phyloP scores from a whole-genome alignment of 23 tunicate genomes.

The Aplidium turbinatum region DNA sequence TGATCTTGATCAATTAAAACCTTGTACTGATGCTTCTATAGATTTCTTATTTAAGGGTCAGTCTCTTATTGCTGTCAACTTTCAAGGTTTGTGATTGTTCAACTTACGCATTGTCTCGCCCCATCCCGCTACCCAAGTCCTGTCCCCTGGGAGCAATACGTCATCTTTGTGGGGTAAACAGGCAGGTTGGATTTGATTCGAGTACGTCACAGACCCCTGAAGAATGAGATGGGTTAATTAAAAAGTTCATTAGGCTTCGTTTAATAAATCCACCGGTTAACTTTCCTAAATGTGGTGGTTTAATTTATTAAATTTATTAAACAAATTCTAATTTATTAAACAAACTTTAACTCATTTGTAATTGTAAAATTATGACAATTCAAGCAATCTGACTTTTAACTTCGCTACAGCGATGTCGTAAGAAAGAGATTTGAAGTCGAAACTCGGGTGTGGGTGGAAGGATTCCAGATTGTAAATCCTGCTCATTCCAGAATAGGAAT shows the following conservation, averaged over 20 bases:
- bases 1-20: too few species aligned
- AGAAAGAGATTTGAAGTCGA: slow-evolving; percentile 52
- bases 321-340: too few species aligned
- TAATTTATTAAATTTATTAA: too few species aligned
- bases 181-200: slow-evolving; percentile 64
- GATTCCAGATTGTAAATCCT: slow-evolving; percentile 59
- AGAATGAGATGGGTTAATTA: background rate
- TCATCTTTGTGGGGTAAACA: slow-evolving; percentile 64
- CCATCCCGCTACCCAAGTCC: slow-evolving; percentile 86
- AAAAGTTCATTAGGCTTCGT: too few species aligned
- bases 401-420: slow-evolving; percentile 91
- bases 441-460: slow-evolving; percentile 74
- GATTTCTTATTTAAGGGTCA: too few species aligned
- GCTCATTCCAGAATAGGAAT: slow-evolving; percentile 25
- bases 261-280: too few species aligned
- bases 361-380: too few species aligned
- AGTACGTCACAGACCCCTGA: slow-evolving; percentile 49
- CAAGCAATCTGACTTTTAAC: too few species aligned
- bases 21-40: too few species aligned
- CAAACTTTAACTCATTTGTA: too few species aligned
- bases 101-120: slow-evolving; percentile 80
- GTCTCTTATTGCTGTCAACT: background rate
- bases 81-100: background rate
- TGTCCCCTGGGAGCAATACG: slow-evolving; percentile 22
- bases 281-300: too few species aligned